Percentiles rank a stretch among this genome's conserved stretches.
Evolutionary conservation across 2,113 vertebrate species (phyloP).

Genomic region (Rhadina sibilatrix): DNA sequence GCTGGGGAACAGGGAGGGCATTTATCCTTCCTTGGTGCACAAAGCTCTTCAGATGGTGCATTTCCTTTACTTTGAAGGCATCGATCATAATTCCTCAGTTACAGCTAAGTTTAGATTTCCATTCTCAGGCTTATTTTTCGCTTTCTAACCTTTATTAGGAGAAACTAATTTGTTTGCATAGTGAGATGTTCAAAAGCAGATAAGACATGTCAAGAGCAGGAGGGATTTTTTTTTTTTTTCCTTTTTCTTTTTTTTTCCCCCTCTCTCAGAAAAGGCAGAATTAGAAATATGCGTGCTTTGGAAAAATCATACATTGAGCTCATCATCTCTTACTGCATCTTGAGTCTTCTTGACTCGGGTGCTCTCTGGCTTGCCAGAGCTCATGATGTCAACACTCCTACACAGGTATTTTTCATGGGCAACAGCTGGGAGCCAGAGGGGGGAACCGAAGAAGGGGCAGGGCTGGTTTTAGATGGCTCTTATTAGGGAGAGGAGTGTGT

Average conservation of each 20-base stretch:
- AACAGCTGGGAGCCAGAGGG: neutral
- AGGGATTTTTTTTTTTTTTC: neutral
- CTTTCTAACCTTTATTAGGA: neutral
- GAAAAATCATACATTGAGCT: neutral
- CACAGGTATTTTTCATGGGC: neutral
- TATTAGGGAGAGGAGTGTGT: neutral
- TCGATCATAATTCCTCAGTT: neutral
- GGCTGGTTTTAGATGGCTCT: neutral
- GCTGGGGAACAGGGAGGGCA: neutral
- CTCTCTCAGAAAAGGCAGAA: neutral
- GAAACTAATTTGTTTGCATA: conserved; percentile 10
- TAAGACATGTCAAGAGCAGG: neutral
- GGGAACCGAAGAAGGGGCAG: neutral
- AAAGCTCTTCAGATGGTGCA: neutral
- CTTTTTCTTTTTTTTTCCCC: rapidly evolving
- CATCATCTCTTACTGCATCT: neutral
- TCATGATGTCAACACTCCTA: neutral
- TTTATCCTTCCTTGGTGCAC: neutral
- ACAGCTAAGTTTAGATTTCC: neutral
- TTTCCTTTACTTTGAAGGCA: neutral
- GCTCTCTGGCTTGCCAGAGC: neutral
- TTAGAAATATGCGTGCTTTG: neutral
- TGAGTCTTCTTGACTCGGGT: neutral
- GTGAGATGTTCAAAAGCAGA: neutral
- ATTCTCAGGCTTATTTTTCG: neutral